Base-by-base conservation (phyloP, 2,797 vertebrate species). In the Euphonia xanthogaster region DNA sequence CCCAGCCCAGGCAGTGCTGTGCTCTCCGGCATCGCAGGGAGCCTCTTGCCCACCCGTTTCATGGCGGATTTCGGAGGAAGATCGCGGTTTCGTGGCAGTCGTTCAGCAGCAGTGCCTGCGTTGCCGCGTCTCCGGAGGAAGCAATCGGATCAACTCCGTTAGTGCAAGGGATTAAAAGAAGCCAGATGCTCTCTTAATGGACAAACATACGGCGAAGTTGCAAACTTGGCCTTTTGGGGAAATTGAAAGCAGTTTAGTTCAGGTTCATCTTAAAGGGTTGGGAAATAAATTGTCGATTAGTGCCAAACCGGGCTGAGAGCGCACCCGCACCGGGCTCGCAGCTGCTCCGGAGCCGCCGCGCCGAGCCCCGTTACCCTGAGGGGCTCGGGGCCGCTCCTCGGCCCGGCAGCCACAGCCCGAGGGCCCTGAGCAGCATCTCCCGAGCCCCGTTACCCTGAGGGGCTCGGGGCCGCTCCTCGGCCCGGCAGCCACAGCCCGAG, bases 161-260 rank as follows among this genome's bases (percentile, higher is more conserved):
- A 62, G 70, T 73, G 87, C 53, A 21, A 90, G 85, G 91, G 94
- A 91, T 94, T 92, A 86, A 94, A 96, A 78, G 75, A 50, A 92
- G 79, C 89, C 96, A 95, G 94, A 86, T 96, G 89, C 85, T 90
- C 39, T 51, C 48, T 86, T 94, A 93, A 94, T 90, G 96, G 94
- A 78, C 79, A 88, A 81, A 66, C 94, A 79, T 78, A 95, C 65
- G 84, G 88, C 7, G 0, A 83, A 96, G 85, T 73, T 81, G 87
- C 89, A 93, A 80, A 95, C 82, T 85, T 73, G 76, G 82, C 85
- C 92, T 96, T 91, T 80, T 90, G 91, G 87, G 93, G 55, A 77
- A 96, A 81, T 31, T 65, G 87, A 89, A 94, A 96, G 87, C 84
- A 51, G 81, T 92, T 96, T 93, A 90, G 51, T 75, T 80, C 84